Evolutionary conservation across 1,140 invertebrate species (phyloP).

Genomic region (Platyscapa corneri): DNA sequence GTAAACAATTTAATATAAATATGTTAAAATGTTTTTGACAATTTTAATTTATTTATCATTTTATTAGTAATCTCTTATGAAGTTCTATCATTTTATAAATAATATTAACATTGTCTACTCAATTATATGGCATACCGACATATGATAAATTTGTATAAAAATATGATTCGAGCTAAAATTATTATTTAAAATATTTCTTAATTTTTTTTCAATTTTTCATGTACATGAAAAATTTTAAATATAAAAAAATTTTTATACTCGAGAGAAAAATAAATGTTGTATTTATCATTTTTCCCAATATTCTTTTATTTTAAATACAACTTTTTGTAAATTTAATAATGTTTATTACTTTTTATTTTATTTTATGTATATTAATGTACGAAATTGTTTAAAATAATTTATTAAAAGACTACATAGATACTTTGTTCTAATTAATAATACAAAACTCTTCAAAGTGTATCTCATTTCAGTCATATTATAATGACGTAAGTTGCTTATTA

Average conservation of each 20-base stretch:
- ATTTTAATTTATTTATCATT: not conserved
- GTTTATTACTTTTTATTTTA: too few relatives aligned
- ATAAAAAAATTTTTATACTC: not conserved
- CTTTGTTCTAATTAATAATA: constrained; percentile 10
- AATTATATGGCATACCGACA: not conserved
- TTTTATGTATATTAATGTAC: not conserved
- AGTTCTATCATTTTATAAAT: not conserved
- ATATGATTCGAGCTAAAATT: not conserved
- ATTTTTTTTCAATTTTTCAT: not conserved
- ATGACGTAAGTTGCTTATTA: not conserved
- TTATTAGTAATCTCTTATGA: not conserved
- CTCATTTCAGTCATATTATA: constrained; percentile 12
- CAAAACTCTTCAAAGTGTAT: constrained; percentile 7
- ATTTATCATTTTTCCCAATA: not conserved
- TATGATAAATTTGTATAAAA: not conserved
- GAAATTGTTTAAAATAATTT: constrained; percentile 2
- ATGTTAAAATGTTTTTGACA: not conserved
- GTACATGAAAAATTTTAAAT: not conserved
- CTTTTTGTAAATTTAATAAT: not conserved
- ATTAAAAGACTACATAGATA: constrained; percentile 15
- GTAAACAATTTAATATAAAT: not conserved
- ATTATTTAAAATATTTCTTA: constrained; percentile 10
- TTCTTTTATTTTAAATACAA: not conserved
- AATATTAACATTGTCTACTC: not conserved
- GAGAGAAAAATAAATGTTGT: not conserved